phyloP scores from a whole-genome alignment of 2,888 invertebrate species.

The Protophormia terraenovae region DNA sequence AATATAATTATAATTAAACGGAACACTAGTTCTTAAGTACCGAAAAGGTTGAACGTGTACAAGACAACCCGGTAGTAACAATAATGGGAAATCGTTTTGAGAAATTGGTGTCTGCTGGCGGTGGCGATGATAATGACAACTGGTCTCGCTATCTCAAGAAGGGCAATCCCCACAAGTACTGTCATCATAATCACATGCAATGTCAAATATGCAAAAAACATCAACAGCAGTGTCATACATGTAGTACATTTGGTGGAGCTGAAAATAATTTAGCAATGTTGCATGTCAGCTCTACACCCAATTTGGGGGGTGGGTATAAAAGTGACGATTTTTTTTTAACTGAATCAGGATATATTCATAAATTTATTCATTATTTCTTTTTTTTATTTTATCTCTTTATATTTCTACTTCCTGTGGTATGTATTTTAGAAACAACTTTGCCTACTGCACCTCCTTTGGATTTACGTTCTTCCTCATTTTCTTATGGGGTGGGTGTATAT shows the following conservation, averaged over 20 bases:
- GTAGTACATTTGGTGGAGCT: slow-evolving; percentile 35
- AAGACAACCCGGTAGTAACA: slow-evolving; percentile 16
- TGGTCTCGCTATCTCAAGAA: slow-evolving; percentile 62
- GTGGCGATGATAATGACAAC: slow-evolving; percentile 50
- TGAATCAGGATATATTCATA: neutral
- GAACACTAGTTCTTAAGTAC: slow-evolving; percentile 32
- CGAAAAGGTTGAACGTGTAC: slow-evolving; percentile 9
- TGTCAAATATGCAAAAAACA: slow-evolving; percentile 61
- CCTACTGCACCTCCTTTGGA: slow-evolving; percentile 74
- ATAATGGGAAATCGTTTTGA: slow-evolving; percentile 79
- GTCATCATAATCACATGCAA: slow-evolving; percentile 58
- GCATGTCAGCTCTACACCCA: slow-evolving; percentile 79
- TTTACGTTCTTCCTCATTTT: slow-evolving; percentile 79
- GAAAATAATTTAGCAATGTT: slow-evolving; percentile 66
- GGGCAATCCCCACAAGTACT: slow-evolving; percentile 57
- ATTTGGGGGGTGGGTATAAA: slow-evolving; percentile 78
- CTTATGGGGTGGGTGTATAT: slow-evolving; percentile 77
- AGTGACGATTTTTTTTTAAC: neutral
- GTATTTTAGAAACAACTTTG: slow-evolving; percentile 68
- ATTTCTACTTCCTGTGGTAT: slow-evolving; percentile 38
- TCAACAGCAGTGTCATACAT: slow-evolving; percentile 52
- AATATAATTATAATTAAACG: slow-evolving; percentile 50
- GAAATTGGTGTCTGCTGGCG: slow-evolving; percentile 61
- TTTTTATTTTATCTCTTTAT: slow-evolving; percentile 62
- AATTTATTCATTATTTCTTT: slow-evolving; percentile 20